A percentile compares a stretch with the other conserved stretches of the same genome.
Evolutionary conservation across 2,888 invertebrate genomes (phyloP).

Genomic region (Chorisops tibialis): DNA sequence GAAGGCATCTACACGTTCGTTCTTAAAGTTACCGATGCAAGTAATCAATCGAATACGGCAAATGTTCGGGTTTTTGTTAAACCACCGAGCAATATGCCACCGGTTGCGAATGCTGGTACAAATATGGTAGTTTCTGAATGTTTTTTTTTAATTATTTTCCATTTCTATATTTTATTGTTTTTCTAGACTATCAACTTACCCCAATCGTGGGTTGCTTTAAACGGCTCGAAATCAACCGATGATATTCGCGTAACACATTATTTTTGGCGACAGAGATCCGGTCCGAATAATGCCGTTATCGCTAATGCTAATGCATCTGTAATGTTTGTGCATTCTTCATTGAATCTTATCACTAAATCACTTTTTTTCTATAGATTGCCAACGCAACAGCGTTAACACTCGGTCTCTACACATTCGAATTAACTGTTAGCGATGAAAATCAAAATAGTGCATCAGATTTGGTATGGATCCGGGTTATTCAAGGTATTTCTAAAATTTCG

Average conservation of each 20-base stretch:
- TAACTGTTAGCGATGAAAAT: slow-evolving; percentile 81
- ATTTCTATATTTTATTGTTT: slow-evolving; percentile 19
- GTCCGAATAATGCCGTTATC: slow-evolving; percentile 61
- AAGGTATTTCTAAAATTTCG: slow-evolving; percentile 62
- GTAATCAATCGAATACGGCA: slow-evolving; percentile 81
- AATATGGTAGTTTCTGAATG: slow-evolving; percentile 49
- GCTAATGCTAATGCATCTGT: slow-evolving; percentile 58
- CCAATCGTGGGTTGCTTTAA: slow-evolving; percentile 72
- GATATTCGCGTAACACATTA: slow-evolving; percentile 79
- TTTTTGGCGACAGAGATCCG: slow-evolving; percentile 78
- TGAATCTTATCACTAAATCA: not conserved
- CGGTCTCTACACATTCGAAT: slow-evolving; percentile 76
- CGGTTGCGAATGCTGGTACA: slow-evolving; percentile 64
- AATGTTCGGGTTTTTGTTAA: slow-evolving; percentile 92
- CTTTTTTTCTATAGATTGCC: slow-evolving; percentile 52
- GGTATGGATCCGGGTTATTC: slow-evolving; percentile 74
- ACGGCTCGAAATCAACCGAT: slow-evolving; percentile 78
- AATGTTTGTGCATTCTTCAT: too few relatives aligned
- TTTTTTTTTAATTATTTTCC: not conserved
- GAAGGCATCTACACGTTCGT: slow-evolving; percentile 93
- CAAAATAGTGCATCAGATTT: slow-evolving; percentile 74
- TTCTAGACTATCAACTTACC: slow-evolving; percentile 76
- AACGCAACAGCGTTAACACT: slow-evolving; percentile 79
- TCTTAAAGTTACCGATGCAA: slow-evolving; percentile 87
- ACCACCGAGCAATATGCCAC: slow-evolving; percentile 81